Base-by-base conservation (phyloP, 2,888 invertebrate genomes). In the Loripinus fragilis region DNA sequence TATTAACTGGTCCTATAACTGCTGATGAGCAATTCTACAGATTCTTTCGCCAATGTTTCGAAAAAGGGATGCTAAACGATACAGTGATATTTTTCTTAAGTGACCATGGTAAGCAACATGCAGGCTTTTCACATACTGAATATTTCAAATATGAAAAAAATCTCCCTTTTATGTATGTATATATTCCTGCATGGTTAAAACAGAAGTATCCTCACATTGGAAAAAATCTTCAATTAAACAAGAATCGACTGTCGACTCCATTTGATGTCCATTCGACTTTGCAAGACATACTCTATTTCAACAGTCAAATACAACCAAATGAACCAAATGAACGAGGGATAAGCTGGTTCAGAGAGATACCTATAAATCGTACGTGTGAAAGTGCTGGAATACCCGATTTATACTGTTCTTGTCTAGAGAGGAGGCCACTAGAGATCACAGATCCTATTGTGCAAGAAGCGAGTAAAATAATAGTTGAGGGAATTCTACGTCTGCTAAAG, bases 71-170 rank as follows among this genome's bases (percentile, higher is more conserved):
- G 45, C 94, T 97, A 30, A 96, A 97, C 79, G 95, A 97, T 87
- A 97, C 98, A 0, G 91, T 98, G 84, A 94, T 98, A 0, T 95
- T 98, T 73, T 92, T 98, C 10, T 97, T 98, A 97, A 96, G 97
- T 10, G 98, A 98, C 94, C 98, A 99, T 93, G 98, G 98, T 0
- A 86, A 89, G 30, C 87, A 98, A 91, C 98, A 97, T 93, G 96
- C 97, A 0, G 95, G 95, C 71, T n/a, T n/a, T n/a, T n/a, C n/a
- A n/a, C n/a, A n/a, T n/a, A n/a, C n/a, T n/a, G n/a, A n/a, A n/a
- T n/a, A n/a, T n/a, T 98, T 98, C 0, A 97, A 97, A 92, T 95
- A 97, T 75, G 98, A 98, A 90, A 98, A 98, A 91, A 95, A 98
- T 0, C 92, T 98, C 72, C 98, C 98, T 0, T 96, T 98, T 87